These are phyloP conservation scores for Puffinus mauretanicus DNA, from an alignment of 2,113 vertebrate species.

Conservation along the genomic window DNA sequence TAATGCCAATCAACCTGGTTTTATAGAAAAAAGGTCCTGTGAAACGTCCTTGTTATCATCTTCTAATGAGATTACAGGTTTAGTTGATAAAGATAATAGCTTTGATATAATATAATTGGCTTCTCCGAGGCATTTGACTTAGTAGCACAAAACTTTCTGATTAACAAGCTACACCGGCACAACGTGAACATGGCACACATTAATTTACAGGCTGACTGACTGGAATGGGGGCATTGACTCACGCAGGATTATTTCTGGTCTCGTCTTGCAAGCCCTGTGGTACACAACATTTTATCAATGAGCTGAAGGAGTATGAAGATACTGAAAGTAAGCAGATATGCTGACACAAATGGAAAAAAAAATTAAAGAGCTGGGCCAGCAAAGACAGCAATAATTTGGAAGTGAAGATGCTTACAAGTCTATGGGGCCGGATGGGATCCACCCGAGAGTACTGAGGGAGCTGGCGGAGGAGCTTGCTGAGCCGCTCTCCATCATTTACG, in stretches of 20 bases:
- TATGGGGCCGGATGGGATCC: no score
- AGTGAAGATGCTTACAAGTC: background rate
- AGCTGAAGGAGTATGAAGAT: background rate
- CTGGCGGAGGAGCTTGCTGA: no score
- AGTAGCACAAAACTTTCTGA: slow-evolving; percentile 1
- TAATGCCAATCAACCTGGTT: slow-evolving; percentile 55
- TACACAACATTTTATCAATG: background rate
- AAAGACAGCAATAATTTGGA: background rate
- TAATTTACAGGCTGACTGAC: background rate
- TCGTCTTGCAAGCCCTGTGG: background rate
- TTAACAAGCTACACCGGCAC: background rate
- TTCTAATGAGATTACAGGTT: slow-evolving; percentile 39
- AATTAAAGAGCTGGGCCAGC: background rate
- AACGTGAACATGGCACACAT: background rate
- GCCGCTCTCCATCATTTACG: no score
- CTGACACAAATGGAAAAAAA: background rate
- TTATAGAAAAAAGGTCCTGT: slow-evolving; percentile 1
- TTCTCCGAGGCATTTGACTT: slow-evolving; percentile 16
- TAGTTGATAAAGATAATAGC: slow-evolving; percentile 55
- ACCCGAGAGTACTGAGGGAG: no score
- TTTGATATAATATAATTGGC: slow-evolving; percentile 43
- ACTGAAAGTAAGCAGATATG: background rate
- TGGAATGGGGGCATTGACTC: background rate
- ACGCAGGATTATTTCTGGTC: background rate
- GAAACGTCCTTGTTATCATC: background rate